Evolutionary conservation across 2,888 invertebrate genomes (phyloP), one percentile per base, ranked within the genome.

Genomic region (Machimus rusticus): DNA sequence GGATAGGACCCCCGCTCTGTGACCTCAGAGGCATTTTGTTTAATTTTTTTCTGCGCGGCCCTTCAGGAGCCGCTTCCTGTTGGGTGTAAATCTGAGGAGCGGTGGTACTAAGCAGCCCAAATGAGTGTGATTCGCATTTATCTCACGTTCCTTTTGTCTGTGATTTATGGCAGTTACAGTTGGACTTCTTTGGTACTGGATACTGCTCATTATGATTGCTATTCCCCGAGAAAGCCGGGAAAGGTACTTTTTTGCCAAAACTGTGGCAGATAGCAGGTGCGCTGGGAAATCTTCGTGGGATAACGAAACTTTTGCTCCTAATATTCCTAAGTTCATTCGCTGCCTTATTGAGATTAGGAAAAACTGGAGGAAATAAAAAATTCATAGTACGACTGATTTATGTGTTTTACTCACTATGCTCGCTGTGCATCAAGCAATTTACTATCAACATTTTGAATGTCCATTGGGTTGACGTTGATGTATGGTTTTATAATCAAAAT

Each of bases 111-210:
- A 76, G 79, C 51, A 79, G 79, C 46, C 31, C 79, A 79, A 79
- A 79, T 79, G 28, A 79, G 79, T 79, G 39, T 51, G 79, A 79
- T 79, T 79, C 79, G 51, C 51, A 79, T 79, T 79, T 79, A 79
- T 79, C 79, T 79, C 79, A 79, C 79, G 79, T 79, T 79, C 79
- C 79, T 79, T 79, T 79, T 79, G 79, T 79, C 79, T 79, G 79
- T 79, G 79, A 79, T 79, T 79, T 79, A 79, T 79, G 79, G 51
- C 79, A 79, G 79, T 79, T 79, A 79, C 51, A 79, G 79, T 79
- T 16, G 79, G 79, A 79, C 79, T 79, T 79, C 79, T 79, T 79
- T 79, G 79, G 46, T 79, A 79, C 79, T 79, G 51, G 79, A 79
- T 79, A 79, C 51, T 79, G 51, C 79, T 79, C 79, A 79, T 79